Base-by-base conservation (phyloP, 2,888 invertebrate genomes). In the Apotomis turbidana region DNA sequence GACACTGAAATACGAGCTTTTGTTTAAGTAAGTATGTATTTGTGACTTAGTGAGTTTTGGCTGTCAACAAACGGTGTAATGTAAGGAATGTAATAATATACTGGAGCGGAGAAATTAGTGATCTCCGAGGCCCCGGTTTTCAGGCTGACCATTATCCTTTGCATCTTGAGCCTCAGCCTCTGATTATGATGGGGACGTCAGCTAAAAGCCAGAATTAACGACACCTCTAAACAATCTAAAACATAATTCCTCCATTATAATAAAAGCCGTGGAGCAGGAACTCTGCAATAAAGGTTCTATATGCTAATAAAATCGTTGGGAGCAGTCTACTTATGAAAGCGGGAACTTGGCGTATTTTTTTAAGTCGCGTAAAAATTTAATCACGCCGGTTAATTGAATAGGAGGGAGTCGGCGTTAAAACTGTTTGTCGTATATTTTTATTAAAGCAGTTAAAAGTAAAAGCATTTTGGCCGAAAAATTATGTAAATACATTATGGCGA, bases 221-320 rank as follows among this genome's bases (percentile, higher is more conserved):
- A 76, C 73, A 74, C 78, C 80, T 79, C 81, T 82, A 83, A 81
- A 84, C 82, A 85, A 81, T 84, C 83, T 78, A 72, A 78, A 82
- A 87, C 87, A 87, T 84, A 83, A 86, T 88, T 86, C 82, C 80
- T 83, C 85, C 85, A 89, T 88, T 87, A 87, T 85, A 86, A 78
- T 80, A 84, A 85, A 85, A 85, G 82, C 84, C 78, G 81, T 84
- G 83, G 84, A 86, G 84, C 81, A 78, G 80, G 80, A 79, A 78
- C 77, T 78, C 78, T 77, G 60, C 75, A 77, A 77, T 79, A 79
- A 83, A 81, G 78, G 82, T 83, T 78, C 81, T 85, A 84, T 82
- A 83, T 83, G 82, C 76, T 81, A 80, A 82, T 82, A 82, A 83
- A 83, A 84, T 81, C 78, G 75, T 78, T 73, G 79, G 79, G 77